phyloP scores from a whole-genome alignment of 53 echinoderm and acorn worm species.

The Temnopleurus reevesii region DNA sequence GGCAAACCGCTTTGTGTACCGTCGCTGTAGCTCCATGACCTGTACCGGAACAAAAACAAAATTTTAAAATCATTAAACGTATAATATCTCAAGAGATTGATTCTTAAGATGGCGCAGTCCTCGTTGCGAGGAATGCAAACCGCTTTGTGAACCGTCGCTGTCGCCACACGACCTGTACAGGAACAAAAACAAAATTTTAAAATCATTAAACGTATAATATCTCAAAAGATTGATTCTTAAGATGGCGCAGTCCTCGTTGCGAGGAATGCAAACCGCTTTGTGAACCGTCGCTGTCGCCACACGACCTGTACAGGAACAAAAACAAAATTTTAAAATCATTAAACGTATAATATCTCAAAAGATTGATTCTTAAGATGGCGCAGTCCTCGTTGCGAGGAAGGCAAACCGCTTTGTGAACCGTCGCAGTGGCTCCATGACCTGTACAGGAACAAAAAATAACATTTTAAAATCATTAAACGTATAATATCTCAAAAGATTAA shows the following conservation, averaged over 20 bases:
- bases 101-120: not conserved
- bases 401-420: slow-evolving; percentile 81
- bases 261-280: slow-evolving; percentile 81
- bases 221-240: slow-evolving; percentile 90
- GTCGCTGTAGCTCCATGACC: slow-evolving; percentile 96
- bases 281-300: slow-evolving; percentile 93
- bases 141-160: too few relatives aligned
- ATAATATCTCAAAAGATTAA: too few relatives aligned
- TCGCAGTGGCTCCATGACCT: slow-evolving; percentile 92
- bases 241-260: slow-evolving; percentile 91
- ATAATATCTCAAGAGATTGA: not conserved
- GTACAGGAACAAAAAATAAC: not conserved
- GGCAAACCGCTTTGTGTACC: slow-evolving; percentile 86
- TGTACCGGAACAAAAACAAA: not conserved
- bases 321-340: not conserved
- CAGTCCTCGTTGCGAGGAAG: slow-evolving; percentile 76
- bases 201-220: too few relatives aligned
- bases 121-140: not conserved
- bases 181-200: too few relatives aligned
- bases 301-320: slow-evolving; percentile 72
- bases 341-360: slow-evolving; percentile 6
- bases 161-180: too few relatives aligned
- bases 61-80: not conserved
- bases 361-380: slow-evolving; percentile 88
- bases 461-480: too few relatives aligned